Evolutionary conservation across 2,113 vertebrate species (phyloP).

Genomic region (Ptilorrhoa leucosticta): DNA sequence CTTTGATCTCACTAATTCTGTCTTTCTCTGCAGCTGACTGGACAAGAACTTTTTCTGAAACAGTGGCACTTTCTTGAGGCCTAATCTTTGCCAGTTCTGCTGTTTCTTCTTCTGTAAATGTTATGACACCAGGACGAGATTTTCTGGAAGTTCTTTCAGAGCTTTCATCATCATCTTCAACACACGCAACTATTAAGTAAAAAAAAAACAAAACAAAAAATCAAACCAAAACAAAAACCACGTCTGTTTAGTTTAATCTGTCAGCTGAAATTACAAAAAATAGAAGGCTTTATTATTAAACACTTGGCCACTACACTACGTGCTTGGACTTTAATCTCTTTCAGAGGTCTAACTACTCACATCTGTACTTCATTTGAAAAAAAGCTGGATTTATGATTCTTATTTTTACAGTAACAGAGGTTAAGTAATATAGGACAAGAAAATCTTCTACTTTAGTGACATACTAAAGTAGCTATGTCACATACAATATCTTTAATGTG

Average conservation of each 20-base stretch:
- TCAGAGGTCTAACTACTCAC: neutral
- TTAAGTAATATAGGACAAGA: neutral
- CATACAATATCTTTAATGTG: neutral
- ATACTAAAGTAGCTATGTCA: neutral
- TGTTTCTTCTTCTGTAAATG: slow-evolving; percentile 94
- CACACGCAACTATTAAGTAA: slow-evolving; percentile 64
- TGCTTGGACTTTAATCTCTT: neutral
- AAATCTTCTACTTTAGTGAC: neutral
- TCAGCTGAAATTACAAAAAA: neutral
- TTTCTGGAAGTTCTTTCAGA: slow-evolving; percentile 79
- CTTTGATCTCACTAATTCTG: slow-evolving; percentile 95
- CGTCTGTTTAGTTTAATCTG: neutral
- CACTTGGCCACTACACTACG: neutral
- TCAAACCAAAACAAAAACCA: neutral
- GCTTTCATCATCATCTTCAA: slow-evolving; percentile 82
- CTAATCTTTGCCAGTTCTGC: slow-evolving; percentile 90
- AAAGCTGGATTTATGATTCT: neutral
- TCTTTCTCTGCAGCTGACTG: slow-evolving; percentile 96
- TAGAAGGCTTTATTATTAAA: neutral
- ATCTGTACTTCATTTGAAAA: neutral
- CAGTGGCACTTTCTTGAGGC: slow-evolving; percentile 86
- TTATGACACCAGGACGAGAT: slow-evolving; percentile 87
- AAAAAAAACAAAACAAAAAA: neutral
- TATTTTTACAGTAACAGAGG: neutral
- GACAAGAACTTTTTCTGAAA: slow-evolving; percentile 94